Percentiles rank a stretch among this genome's conserved stretches.
phyloP scores from a whole-genome alignment of 2,888 invertebrate species.

The Drosophila phalerata region DNA sequence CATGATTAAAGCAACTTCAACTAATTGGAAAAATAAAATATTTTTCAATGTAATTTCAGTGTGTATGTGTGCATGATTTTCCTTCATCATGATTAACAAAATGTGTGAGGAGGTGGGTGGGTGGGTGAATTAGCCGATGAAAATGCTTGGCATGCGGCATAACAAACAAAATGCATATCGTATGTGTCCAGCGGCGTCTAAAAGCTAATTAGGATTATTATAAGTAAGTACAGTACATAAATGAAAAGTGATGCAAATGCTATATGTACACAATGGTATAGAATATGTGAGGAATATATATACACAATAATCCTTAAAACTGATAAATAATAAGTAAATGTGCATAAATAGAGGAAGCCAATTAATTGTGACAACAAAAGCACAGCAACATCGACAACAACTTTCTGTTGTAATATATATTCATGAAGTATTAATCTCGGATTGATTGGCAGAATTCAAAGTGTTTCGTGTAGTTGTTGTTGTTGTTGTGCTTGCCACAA shows the following conservation, averaged over 20 bases:
- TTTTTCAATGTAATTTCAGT: neutral
- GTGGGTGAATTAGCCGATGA: constrained; percentile 19
- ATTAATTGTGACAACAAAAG: constrained; percentile 10
- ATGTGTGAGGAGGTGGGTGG: constrained; percentile 6
- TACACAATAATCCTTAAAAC: constrained; percentile 20
- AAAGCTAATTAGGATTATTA: constrained; percentile 32
- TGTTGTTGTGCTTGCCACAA: neutral
- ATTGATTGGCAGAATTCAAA: neutral
- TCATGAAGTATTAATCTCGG: neutral
- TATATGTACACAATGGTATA: constrained; percentile 37
- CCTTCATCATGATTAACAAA: constrained; percentile 15
- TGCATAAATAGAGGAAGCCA: constrained; percentile 3
- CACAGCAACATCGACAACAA: constrained; percentile 27
- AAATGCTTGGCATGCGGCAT: constrained; percentile 37
- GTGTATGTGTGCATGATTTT: constrained; percentile 15
- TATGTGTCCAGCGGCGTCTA: constrained; percentile 28
- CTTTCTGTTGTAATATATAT: neutral
- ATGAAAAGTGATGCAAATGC: neutral
- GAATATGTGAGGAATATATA: neutral
- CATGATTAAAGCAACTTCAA: constrained; percentile 45
- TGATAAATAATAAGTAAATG: constrained; percentile 13
- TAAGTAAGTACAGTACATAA: constrained; percentile 4
- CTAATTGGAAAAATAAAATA: constrained; percentile 6
- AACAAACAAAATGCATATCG: constrained; percentile 37
- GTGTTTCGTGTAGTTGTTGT: neutral